Evolutionary conservation across 2,113 vertebrate species (phyloP).

Genomic region (Corynorhinus townsendii): DNA sequence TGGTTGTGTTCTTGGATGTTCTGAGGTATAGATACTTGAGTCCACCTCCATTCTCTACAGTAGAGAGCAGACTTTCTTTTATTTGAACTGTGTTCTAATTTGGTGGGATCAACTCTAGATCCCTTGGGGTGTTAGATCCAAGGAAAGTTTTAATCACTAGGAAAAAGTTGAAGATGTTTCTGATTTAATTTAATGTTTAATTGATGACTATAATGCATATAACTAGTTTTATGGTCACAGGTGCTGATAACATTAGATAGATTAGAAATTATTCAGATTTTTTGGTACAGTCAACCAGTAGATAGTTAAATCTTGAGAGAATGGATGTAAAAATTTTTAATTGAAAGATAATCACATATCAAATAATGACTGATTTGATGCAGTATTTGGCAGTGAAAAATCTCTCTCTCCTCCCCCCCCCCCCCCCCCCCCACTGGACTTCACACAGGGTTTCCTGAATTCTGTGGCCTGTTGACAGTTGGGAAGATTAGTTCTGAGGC

Average conservation of each 20-base stretch:
- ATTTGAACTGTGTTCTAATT: neutral
- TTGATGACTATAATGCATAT: neutral
- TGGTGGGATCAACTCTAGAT: neutral
- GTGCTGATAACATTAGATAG: neutral
- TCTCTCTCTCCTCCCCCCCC: rapidly evolving
- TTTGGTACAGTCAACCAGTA: neutral
- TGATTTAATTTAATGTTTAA: neutral
- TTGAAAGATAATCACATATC: neutral
- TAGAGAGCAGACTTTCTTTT: neutral
- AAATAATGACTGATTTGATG: neutral
- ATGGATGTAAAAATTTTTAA: neutral
- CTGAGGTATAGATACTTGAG: neutral
- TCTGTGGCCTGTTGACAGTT: neutral
- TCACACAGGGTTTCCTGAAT: neutral
- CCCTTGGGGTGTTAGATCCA: neutral
- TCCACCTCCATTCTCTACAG: neutral
- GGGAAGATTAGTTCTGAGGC: neutral
- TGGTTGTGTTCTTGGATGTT: neutral
- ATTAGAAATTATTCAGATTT: neutral
- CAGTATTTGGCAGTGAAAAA: neutral
- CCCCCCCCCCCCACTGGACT: neutral
- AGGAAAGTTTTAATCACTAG: neutral
- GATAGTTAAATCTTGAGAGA: neutral
- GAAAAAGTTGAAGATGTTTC: neutral
- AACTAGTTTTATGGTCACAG: neutral